A percentile compares a stretch with the other conserved stretches of the same genome.
These are phyloP conservation scores for Leptopilina clavipes DNA, from an alignment of 1,140 invertebrate genomes.

Conservation along the genomic window DNA sequence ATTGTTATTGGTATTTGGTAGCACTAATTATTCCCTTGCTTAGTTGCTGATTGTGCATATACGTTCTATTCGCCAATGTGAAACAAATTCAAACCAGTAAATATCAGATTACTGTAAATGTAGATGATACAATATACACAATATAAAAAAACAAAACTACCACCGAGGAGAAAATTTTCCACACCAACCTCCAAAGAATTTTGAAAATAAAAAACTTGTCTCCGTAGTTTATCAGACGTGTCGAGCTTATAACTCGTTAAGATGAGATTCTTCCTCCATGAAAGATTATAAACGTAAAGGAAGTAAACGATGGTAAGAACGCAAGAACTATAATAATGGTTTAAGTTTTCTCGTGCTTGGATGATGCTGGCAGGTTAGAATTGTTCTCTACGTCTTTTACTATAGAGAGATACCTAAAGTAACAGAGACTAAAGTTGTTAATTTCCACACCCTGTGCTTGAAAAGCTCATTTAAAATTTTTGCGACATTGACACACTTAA, in stretches of 20 bases:
- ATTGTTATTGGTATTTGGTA: slow-evolving; percentile 2
- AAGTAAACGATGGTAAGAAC: slow-evolving; percentile 29
- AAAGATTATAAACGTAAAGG: slow-evolving; percentile 40
- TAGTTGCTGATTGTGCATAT: neutral
- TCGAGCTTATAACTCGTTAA: slow-evolving; percentile 37
- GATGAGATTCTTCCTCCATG: slow-evolving; percentile 33
- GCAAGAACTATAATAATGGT: slow-evolving; percentile 37
- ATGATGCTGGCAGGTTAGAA: neutral
- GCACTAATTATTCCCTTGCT: slow-evolving; percentile 1
- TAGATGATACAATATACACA: no score
- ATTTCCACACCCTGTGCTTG: slow-evolving; percentile 47
- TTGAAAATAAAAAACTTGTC: neutral
- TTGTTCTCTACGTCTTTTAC: slow-evolving; percentile 45
- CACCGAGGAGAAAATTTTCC: neutral
- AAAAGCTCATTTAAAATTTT: slow-evolving; percentile 46
- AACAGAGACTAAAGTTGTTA: slow-evolving; percentile 53
- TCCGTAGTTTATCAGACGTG: slow-evolving; percentile 3
- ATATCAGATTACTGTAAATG: no score
- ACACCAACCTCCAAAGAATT: no score
- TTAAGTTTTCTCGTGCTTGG: slow-evolving; percentile 42
- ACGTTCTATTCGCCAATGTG: neutral
- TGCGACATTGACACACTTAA: no score
- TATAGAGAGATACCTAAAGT: slow-evolving; percentile 47
- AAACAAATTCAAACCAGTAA: no score
- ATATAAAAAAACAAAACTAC: neutral